phyloP scores from a whole-genome alignment of 1,140 invertebrate genomes.

The Calephelis nemesis region DNA sequence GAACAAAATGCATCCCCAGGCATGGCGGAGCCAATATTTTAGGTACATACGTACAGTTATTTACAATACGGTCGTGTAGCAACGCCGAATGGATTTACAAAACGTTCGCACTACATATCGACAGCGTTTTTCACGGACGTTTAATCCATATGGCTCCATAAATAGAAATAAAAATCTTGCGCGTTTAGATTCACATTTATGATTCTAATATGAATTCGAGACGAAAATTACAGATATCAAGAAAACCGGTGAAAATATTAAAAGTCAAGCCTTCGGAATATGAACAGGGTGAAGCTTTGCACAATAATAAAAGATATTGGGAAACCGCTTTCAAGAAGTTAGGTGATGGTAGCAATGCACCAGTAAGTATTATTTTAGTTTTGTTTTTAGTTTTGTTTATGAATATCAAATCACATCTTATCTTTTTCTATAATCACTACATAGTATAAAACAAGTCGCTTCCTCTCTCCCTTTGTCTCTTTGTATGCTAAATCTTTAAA shows the following conservation, averaged over 20 bases:
- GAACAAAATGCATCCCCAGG: slow-evolving; percentile 16
- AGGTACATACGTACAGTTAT: slow-evolving; percentile 35
- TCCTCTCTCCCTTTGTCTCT: too few relatives aligned
- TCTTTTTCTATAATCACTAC: not conserved
- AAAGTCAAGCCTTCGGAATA: slow-evolving; percentile 54
- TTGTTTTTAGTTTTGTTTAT: too few relatives aligned
- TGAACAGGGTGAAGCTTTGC: slow-evolving; percentile 47
- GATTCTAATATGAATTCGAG: slow-evolving; percentile 20
- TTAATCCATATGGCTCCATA: slow-evolving; percentile 36
- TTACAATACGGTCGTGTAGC: slow-evolving; percentile 40
- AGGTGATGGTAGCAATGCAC: slow-evolving; percentile 31
- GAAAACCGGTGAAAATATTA: slow-evolving; percentile 51
- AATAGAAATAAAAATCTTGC: slow-evolving; percentile 29
- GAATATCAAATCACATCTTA: too few relatives aligned
- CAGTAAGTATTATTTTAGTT: slow-evolving; percentile 40
- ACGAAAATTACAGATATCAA: slow-evolving; percentile 35
- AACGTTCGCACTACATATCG: slow-evolving; percentile 35
- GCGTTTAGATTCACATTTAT: slow-evolving; percentile 15
- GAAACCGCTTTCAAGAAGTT: slow-evolving; percentile 45
- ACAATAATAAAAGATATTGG: slow-evolving; percentile 62
- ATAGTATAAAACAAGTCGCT: too few relatives aligned
- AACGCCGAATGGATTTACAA: slow-evolving; percentile 35
- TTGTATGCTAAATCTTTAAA: too few relatives aligned
- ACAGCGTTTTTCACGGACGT: slow-evolving; percentile 34
- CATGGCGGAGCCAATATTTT: slow-evolving; percentile 16